Base-by-base conservation (phyloP, 2,113 vertebrate genomes). In the Oostethus manadensis region DNA sequence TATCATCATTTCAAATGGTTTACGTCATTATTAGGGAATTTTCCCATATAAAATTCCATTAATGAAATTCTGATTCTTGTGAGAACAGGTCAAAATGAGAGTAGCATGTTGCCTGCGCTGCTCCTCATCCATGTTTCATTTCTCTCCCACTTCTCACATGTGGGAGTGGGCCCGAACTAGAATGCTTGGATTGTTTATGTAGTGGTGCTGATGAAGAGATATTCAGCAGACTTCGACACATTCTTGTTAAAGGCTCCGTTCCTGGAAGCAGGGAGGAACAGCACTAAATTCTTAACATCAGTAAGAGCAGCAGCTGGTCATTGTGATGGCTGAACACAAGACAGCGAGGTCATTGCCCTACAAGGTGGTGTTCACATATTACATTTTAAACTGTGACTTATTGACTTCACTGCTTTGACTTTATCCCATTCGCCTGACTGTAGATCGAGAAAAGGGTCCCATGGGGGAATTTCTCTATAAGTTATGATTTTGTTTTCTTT, bases 161-260 rank as follows among this genome's bases (percentile, higher is more conserved):
- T 80, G 74, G 67, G 73, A 84, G 63, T 70, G 51, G 68, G 66
- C 42, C 56, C 50, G 20, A 60, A 53, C 64, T 68, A 73, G 73
- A 73, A 68, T 65, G 49, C 69, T 75, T 29, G 35, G 69, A 47
- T 73, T 88, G 80, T 88, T 86, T 84, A 80, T 65, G 71, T 56
- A 82, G 66, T 70, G 63, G 45, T 58, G 51, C 61, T 81, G 84
- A 86, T 84, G 76, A 77, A 72, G 70, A 76, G 81, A 81, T 75
- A 61, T 82, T 84, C 73, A 26, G 58, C 82, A 68, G 83, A 79
- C 78, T 79, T 82, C 63, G 79, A 73, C 73, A 79, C 78, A 79
- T 86, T 84, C 83, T 75, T 79, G 70, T 67, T 60, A 68, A 61
- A 66, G 60, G 66, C 70, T 68, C 57, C 74, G 68, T 85, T 84